phyloP scores from a whole-genome alignment of 2,888 invertebrate species.

The Exephanes ischioxanthus region DNA sequence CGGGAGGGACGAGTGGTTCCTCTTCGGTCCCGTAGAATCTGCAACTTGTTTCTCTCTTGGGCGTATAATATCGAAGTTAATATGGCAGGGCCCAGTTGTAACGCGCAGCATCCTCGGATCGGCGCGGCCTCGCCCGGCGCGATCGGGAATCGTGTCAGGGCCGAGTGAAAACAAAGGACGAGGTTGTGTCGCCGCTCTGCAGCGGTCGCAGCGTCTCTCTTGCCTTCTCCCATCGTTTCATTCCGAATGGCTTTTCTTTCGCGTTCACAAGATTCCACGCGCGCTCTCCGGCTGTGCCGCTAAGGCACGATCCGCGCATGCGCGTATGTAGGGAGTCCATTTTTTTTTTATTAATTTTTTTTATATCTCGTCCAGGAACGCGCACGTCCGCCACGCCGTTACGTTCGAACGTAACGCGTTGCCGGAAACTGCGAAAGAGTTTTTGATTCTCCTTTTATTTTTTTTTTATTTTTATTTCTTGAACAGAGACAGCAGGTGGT shows the following conservation, averaged over 20 bases:
- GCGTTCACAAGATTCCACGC: constrained; percentile 26
- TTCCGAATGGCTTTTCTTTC: not conserved
- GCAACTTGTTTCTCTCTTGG: not conserved
- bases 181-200: constrained; percentile 25
- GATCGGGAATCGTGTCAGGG: constrained; percentile 61
- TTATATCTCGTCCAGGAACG: not conserved
- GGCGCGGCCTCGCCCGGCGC: constrained; percentile 26
- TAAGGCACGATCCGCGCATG: not conserved
- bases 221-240: constrained; percentile 2
- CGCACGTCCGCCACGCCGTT: not conserved
- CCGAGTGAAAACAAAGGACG: constrained; percentile 61
- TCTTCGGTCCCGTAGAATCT: not conserved
- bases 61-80: not conserved
- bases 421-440: not conserved
- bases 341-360: not conserved
- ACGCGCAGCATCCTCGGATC: constrained; percentile 37
- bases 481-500: constrained; percentile 45
- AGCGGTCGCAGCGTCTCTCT: constrained; percentile 9
- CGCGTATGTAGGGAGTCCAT: not conserved
- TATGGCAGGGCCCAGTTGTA: constrained; percentile 11
- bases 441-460: not conserved
- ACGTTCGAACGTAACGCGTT: not conserved
- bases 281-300: not conserved
- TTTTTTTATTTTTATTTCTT: constrained; percentile 7
- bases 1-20: not conserved